Percentiles rank a stretch among this genome's conserved stretches.
Evolutionary conservation across 35 echinoderm and acorn worm species (phyloP).

Genomic region (Anneissia japonica): DNA sequence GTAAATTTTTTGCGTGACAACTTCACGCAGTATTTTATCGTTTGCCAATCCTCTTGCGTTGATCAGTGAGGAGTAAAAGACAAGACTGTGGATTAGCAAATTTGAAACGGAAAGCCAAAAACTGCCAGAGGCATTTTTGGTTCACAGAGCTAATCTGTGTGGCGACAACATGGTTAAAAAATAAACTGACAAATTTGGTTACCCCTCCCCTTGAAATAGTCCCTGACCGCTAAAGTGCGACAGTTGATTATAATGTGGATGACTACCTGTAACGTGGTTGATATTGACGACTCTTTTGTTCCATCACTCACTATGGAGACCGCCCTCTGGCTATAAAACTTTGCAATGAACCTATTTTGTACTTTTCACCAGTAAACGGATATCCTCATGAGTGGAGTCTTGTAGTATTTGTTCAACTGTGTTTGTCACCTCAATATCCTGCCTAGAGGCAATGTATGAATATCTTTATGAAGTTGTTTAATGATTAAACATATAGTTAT

Average conservation of each 20-base stretch:
- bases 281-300: background rate
- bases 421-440: background rate
- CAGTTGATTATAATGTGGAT: background rate
- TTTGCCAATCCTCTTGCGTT: background rate
- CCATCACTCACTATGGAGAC: background rate
- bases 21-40: background rate
- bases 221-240: background rate
- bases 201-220: background rate
- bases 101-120: background rate
- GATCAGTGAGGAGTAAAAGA: background rate
- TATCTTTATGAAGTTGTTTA: background rate
- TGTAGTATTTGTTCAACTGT: background rate
- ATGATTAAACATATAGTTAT: too few relatives aligned
- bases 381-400: background rate
- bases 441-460: background rate
- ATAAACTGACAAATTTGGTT: background rate
- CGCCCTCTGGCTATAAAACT: background rate
- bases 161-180: background rate
- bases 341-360: background rate
- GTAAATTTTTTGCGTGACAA: background rate
- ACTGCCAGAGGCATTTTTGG: background rate
- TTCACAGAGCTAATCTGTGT: background rate
- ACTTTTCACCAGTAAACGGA: background rate
- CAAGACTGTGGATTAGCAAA: background rate
- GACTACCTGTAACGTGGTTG: background rate